phyloP scores from a whole-genome alignment of 2,797 vertebrate genomes.

The Melanotaenia nigrans region DNA sequence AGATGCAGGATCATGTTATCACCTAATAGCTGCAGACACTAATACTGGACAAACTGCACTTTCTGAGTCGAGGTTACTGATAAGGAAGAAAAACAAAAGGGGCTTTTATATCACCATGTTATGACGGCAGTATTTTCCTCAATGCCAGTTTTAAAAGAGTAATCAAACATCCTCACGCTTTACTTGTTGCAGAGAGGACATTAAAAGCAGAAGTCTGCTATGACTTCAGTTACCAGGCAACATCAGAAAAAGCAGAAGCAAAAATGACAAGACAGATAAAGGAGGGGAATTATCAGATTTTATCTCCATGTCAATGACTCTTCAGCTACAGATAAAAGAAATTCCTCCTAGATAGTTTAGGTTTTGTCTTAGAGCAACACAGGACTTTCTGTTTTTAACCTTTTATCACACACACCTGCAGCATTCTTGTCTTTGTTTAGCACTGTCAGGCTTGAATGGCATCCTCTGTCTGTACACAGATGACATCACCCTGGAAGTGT shows the following conservation, averaged over 20 bases:
- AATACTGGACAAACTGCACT: not conserved
- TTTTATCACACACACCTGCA: slow-evolving; percentile 65
- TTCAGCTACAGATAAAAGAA: not conserved
- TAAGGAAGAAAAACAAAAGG: not conserved
- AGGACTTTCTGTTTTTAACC: slow-evolving; percentile 18
- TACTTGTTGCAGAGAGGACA: not conserved
- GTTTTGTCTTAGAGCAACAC: slow-evolving; percentile 19
- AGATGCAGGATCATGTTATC: not conserved
- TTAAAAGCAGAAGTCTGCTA: slow-evolving; percentile 28
- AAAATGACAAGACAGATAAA: not conserved
- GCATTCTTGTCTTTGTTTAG: slow-evolving; percentile 62
- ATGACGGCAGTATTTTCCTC: not conserved
- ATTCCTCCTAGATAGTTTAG: rapidly evolving
- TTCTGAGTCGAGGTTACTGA: not conserved
- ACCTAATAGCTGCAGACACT: not conserved
- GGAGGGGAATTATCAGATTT: not conserved
- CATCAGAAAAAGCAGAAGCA: slow-evolving; percentile 22
- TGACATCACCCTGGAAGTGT: slow-evolving; percentile 50
- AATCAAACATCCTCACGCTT: not conserved
- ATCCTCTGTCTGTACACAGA: slow-evolving; percentile 47
- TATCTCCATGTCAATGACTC: not conserved
- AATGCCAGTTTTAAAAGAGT: not conserved
- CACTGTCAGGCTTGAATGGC: slow-evolving; percentile 25
- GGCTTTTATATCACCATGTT: not conserved
- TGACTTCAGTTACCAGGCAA: slow-evolving; percentile 7